Conservation (phyloP, 2,888 invertebrate genomes). For the Ernsta delagoae region DNA sequence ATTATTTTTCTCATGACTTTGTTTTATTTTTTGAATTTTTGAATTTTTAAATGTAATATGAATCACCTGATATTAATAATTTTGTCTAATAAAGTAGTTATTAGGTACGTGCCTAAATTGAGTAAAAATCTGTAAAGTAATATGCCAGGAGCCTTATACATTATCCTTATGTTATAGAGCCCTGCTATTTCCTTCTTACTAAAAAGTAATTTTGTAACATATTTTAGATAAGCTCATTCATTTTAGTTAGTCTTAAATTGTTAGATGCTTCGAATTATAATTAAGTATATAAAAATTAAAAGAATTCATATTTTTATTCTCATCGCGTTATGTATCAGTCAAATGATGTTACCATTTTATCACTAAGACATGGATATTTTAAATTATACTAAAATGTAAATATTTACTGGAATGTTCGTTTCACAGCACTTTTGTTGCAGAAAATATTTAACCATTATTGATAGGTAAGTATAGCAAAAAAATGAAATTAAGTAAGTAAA, state of each 20-base stretch:
- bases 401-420: constrained; percentile 3
- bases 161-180: neutral
- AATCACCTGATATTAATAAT: no score
- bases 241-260: neutral
- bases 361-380: neutral
- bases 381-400: constrained; percentile 14
- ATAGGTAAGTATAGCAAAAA: no score
- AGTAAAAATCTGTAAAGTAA: neutral
- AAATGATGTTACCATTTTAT: constrained; percentile 10
- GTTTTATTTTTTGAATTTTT: neutral
- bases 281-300: no score
- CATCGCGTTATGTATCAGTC: constrained; percentile 16
- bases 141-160: neutral
- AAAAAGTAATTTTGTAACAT: neutral
- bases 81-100: no score
- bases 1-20: neutral
- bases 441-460: no score
- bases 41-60: no score
- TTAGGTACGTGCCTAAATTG: no score
- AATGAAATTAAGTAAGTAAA: no score
- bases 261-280: neutral
- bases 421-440: neutral
- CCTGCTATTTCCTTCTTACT: neutral
- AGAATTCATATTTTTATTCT: no score
- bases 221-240: neutral